Base-by-base conservation (phyloP, 2,113 vertebrate species). In the Stegastes partitus region DNA sequence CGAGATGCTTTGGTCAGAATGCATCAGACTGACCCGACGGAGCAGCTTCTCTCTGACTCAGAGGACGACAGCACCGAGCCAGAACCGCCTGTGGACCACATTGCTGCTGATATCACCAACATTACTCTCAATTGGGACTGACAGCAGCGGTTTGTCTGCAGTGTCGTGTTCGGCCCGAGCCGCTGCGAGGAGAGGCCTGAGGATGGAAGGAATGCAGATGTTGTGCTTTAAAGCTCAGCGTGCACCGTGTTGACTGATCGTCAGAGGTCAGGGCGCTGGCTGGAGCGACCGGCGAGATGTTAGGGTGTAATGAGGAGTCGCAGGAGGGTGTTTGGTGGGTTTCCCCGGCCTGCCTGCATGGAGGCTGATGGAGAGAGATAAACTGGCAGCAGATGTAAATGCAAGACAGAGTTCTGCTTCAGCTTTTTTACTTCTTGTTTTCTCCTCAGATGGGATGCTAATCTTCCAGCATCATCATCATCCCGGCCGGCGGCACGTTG, bases 141-240 rank as follows among this genome's bases (percentile, higher is more conserved):
- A 82, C 81, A 69, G 90, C 74, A 18, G 81, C 1, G 74, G 82
- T 82, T 84, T 76, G 72, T 66, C 50, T 66, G 51, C 61, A 65
- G 79, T 72, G 81, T 66, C 7, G 26, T 74, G 74, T 82, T 77
- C 22, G 14, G n/a, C 75, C 50, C 37, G 70, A 53, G 78, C 65
- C 54, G 70, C 84, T 77, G 75, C 55, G 74, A 56, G 28, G 28
- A 5, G 53, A 19, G 50, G 69, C 37, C 66, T 42, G 79, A 81
- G 77, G 83, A 81, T 59, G 84, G 84, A 85, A 85, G 68, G 82
- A 87, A 89, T 82, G 81, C n/a, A 73, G 80, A 77, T 78, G 83
- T 66, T 66, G 61, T 58, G 45, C 47, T 77, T 65, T 56, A 56
- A 34, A 79, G 79, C 56, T 34, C 67, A 57, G 56, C 22, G n/a